phyloP scores from a whole-genome alignment of 92 coral and sea anemone species.

The Scolanthus callimorphus region DNA sequence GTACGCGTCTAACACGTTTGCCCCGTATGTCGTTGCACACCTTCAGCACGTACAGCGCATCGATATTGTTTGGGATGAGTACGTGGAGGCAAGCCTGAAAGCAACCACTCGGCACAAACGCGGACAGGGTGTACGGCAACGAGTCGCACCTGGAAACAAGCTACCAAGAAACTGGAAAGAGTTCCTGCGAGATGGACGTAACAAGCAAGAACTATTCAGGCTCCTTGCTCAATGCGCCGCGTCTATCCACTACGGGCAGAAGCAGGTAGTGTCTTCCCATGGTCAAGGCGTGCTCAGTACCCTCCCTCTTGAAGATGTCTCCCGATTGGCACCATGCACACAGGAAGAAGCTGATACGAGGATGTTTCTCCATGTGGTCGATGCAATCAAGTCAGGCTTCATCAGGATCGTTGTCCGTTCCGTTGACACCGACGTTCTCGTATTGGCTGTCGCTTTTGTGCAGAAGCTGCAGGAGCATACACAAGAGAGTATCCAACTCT shows the following conservation, averaged over 20 bases:
- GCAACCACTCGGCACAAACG: slow-evolving; percentile 44
- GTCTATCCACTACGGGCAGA: slow-evolving; percentile 18
- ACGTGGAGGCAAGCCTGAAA: slow-evolving; percentile 40
- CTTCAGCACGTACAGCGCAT: slow-evolving; percentile 40
- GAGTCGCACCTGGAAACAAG: slow-evolving; percentile 20
- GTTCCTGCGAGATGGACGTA: slow-evolving; percentile 33
- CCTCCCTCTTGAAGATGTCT: slow-evolving; percentile 14
- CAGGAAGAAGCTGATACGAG: slow-evolving; percentile 52
- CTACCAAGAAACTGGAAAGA: slow-evolving; percentile 57
- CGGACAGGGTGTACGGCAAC: slow-evolving; percentile 43
- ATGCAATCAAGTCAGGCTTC: slow-evolving; percentile 22
- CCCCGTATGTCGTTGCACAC: slow-evolving; percentile 48
- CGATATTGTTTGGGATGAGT: slow-evolving; percentile 71
- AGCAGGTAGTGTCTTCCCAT: slow-evolving; percentile 31
- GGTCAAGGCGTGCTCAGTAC: slow-evolving; percentile 28
- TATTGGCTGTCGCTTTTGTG: too few species aligned
- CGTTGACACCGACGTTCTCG: too few species aligned
- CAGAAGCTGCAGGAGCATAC: too few species aligned
- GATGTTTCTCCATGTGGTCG: slow-evolving; percentile 38
- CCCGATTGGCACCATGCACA: slow-evolving; percentile 34
- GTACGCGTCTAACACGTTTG: slow-evolving; percentile 37
- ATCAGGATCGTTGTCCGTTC: slow-evolving; percentile 10
- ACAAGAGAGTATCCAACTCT: slow-evolving; percentile 6
- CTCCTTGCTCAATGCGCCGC: slow-evolving; percentile 32
- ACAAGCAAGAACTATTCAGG: slow-evolving; percentile 49